Conservation (phyloP, 2,888 invertebrate genomes). For the Sphinx pinastri region DNA sequence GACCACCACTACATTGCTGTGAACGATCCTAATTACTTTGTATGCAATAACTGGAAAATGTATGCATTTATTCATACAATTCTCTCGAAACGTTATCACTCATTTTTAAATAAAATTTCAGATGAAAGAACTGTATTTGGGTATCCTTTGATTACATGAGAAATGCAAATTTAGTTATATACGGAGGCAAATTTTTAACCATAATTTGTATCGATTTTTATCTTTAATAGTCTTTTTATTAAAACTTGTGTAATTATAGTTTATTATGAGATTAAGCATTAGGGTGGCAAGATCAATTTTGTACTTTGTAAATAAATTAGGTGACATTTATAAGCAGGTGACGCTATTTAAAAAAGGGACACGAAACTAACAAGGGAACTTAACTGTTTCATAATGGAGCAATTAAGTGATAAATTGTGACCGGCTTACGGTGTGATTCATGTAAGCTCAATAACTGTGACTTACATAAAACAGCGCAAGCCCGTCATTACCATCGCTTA, state of each 20-base stretch:
- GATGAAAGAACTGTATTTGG: background rate
- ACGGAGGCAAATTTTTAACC: too few relatives aligned
- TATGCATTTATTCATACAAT: conserved; percentile 8
- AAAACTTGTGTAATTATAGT: too few relatives aligned
- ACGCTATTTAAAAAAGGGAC: background rate
- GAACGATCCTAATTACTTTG: background rate
- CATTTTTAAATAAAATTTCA: background rate
- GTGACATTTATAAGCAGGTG: too few relatives aligned
- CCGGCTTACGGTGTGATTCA: conserved; percentile 15
- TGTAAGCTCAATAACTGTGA: conserved; percentile 9
- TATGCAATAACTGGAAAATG: background rate
- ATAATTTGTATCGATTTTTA: too few relatives aligned
- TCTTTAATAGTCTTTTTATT: too few relatives aligned
- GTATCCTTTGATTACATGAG: too few relatives aligned
- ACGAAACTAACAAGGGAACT: background rate
- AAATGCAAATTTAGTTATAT: too few relatives aligned
- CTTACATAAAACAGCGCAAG: conserved; percentile 21
- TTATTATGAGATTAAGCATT: too few relatives aligned
- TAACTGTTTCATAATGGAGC: conserved; percentile 19
- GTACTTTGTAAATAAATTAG: too few relatives aligned
- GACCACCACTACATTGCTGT: background rate
- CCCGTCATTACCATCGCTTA: conserved; percentile 15
- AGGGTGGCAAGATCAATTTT: too few relatives aligned
- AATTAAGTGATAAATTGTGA: conserved; percentile 21
- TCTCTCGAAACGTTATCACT: background rate